Evolutionary conservation across 2,888 invertebrate genomes (phyloP).

Genomic region (Epistrophe grossulariae): DNA sequence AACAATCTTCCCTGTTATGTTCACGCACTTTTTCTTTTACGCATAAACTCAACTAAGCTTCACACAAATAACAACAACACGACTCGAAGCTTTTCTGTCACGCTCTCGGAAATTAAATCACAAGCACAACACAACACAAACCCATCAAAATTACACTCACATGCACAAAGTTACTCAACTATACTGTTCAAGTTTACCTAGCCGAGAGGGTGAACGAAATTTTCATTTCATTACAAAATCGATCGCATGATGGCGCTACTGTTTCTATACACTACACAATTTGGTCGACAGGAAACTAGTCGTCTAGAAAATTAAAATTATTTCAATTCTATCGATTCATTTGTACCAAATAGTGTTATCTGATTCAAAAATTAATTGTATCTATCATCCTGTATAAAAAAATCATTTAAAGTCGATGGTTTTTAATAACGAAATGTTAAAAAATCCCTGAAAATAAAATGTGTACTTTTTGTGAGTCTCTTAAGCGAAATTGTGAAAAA

Average conservation of each 20-base stretch:
- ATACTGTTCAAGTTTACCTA: slow-evolving; percentile 58
- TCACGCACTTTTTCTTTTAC: slow-evolving; percentile 43
- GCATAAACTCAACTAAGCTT: slow-evolving; percentile 16
- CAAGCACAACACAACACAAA: slow-evolving; percentile 23
- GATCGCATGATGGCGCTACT: slow-evolving; percentile 75
- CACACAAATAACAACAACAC: slow-evolving; percentile 38
- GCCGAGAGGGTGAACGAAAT: slow-evolving; percentile 68
- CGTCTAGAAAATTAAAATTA: slow-evolving; percentile 50
- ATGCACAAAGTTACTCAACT: slow-evolving; percentile 26
- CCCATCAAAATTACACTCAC: slow-evolving; percentile 38
- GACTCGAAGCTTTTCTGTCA: slow-evolving; percentile 58
- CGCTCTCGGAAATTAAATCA: slow-evolving; percentile 72
- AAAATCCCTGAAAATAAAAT: slow-evolving; percentile 7
- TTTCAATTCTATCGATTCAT: slow-evolving; percentile 62
- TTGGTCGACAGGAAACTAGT: slow-evolving; percentile 62
- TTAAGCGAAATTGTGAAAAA: slow-evolving; percentile 42
- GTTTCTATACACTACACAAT: slow-evolving; percentile 49
- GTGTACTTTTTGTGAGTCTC: slow-evolving; percentile 51
- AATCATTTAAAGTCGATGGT: slow-evolving; percentile 1
- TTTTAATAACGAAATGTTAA: slow-evolving; percentile 33
- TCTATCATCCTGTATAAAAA: not conserved
- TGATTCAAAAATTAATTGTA: not conserved
- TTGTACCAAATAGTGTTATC: slow-evolving; percentile 31
- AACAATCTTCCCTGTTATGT: not conserved
- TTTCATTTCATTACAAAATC: slow-evolving; percentile 75